A percentile compares a stretch with the other conserved stretches of the same genome.
phyloP scores from a whole-genome alignment of 2,888 invertebrate genomes.

The Chymomyza procnemis region DNA sequence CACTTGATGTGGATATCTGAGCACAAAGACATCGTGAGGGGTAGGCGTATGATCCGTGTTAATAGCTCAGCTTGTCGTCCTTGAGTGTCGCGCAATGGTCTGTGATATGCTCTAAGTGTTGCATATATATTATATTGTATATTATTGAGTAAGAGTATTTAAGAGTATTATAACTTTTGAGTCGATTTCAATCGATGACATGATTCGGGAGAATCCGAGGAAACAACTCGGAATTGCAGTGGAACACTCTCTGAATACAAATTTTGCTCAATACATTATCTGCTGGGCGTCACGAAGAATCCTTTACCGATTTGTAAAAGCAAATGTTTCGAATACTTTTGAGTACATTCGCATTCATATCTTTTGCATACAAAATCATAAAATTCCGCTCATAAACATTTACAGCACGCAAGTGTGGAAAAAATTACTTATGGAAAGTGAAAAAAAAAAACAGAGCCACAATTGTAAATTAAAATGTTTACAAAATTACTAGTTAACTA shows the following conservation, averaged over 20 bases:
- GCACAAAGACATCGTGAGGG: not conserved
- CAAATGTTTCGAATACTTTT: not conserved
- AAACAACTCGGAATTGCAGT: no score
- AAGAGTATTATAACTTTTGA: no score
- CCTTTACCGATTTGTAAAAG: not conserved
- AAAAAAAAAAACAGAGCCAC: constrained; percentile 1
- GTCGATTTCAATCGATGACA: no score
- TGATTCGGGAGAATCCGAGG: no score
- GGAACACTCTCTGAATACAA: no score
- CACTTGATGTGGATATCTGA: not conserved
- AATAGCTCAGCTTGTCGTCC: not conserved
- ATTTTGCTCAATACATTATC: no score
- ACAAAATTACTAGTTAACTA: constrained; percentile 61
- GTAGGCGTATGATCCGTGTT: not conserved
- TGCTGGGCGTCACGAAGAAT: no score
- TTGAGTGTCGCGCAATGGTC: not conserved
- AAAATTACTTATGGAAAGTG: not conserved
- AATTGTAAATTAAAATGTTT: constrained; percentile 69
- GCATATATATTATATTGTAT: no score
- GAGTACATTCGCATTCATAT: not conserved
- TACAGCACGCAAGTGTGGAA: not conserved
- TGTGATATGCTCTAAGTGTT: not conserved
- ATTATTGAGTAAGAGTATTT: no score
- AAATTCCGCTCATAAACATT: not conserved
- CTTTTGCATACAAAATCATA: not conserved